Conservation (phyloP, 2,797 vertebrate species). For the Rhadinocentrus ornatus region DNA sequence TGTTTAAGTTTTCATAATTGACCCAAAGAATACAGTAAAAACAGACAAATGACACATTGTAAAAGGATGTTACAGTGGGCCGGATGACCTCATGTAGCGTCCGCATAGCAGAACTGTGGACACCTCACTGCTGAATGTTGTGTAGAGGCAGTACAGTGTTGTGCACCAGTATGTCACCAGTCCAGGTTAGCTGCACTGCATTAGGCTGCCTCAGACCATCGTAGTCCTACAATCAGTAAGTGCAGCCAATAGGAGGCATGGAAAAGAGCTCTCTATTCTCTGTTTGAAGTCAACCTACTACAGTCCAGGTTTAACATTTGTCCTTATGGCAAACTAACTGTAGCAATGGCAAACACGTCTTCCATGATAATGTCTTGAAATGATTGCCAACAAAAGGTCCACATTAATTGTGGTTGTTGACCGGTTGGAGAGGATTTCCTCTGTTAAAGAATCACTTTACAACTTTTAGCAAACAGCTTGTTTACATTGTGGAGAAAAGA, state of each 20-base stretch:
- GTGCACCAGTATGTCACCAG: background rate
- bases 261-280: background rate
- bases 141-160: too few relatives aligned
- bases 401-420: background rate
- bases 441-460: too few relatives aligned
- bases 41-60: background rate
- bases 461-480: too few relatives aligned
- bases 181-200: background rate
- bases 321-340: background rate
- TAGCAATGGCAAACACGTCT: background rate
- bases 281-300: background rate
- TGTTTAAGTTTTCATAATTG: background rate
- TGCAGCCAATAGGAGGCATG: background rate
- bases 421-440: too few relatives aligned
- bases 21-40: background rate
- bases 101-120: background rate
- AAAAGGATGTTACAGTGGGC: background rate
- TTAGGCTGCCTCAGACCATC: background rate
- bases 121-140: background rate
- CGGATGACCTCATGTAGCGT: background rate
- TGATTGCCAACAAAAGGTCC: background rate
- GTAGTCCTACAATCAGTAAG: background rate
- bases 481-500: background rate
- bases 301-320: background rate
- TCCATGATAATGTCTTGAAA: background rate